phyloP scores from a whole-genome alignment of 2,113 vertebrate genomes.

The Microtus ochrogaster region DNA sequence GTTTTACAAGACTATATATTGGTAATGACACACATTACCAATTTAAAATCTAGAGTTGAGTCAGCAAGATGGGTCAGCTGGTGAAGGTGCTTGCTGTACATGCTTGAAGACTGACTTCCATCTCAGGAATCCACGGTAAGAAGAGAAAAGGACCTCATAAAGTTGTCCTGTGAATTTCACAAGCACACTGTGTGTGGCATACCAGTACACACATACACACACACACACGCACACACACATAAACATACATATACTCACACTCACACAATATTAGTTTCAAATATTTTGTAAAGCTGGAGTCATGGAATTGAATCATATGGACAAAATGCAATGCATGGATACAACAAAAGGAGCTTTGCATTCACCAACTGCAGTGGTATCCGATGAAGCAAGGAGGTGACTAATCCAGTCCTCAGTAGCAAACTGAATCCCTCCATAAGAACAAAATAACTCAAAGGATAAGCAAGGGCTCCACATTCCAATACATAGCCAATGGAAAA shows the following conservation, averaged over 20 bases:
- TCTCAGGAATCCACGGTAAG: neutral
- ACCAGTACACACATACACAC: neutral
- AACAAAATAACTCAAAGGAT: neutral
- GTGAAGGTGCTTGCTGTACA: neutral
- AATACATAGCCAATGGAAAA: neutral
- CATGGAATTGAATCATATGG: neutral
- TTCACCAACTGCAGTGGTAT: too few species aligned
- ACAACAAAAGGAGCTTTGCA: neutral
- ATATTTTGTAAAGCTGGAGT: neutral
- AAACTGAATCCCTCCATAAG: neutral
- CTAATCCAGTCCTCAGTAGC: neutral
- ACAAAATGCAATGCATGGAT: constrained; percentile 1
- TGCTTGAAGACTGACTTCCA: neutral
- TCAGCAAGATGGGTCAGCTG: neutral
- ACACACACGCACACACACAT: neutral
- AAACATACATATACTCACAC: neutral
- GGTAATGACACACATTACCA: neutral
- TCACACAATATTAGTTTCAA: neutral
- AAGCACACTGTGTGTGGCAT: neutral
- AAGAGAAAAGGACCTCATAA: neutral
- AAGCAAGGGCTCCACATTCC: neutral
- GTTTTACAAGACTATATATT: neutral
- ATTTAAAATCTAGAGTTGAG: neutral
- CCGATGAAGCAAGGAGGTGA: neutral
- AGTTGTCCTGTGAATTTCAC: neutral